Evolutionary conservation across 2,888 invertebrate species (phyloP), one percentile per base, ranked within the genome.

Genomic region (Hybos culiciformis): DNA sequence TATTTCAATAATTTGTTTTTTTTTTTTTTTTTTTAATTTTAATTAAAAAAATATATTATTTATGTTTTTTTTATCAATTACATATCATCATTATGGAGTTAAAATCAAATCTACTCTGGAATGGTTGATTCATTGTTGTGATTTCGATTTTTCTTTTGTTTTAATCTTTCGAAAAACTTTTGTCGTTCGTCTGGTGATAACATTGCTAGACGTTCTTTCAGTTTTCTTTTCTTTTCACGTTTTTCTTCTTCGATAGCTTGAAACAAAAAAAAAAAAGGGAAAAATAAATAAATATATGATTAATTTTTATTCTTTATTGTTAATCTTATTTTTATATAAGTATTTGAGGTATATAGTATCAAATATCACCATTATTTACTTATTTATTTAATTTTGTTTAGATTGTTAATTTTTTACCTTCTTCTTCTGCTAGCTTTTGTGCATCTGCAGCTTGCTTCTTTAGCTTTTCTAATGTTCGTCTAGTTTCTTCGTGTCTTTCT

Each of bases 181-280:
- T 48, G 46, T 29, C 58, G 63, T 43, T 60, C 56, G 49, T 63
- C 63, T 24, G 60, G 61, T 32, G 56, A 53, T 7, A 66, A 52
- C 0, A 52, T 51, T 9, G 56, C 48, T 15, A 66, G 50, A 17
- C 64, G 57, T 21, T 54, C 51, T 12, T 56, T 54, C 14, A 63
- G 55, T 9, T 54, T 52, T 21, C 54, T 55, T 31, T 54, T 47
- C 42, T 56, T 54, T 48, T 46, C 5, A 54, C 54, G 19, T 51
- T 38, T 7, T 52, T 52, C 21, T 61, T 54, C 43, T 57, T 58
- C 9, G 44, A 40, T 51, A 9, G 49, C 51, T 38, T 58, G 50
- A n/a, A n/a, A n/a, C n/a, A n/a, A n/a, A n/a, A n/a, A n/a, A n/a
- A n/a, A n/a, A n/a, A n/a, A n/a, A n/a, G n/a, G n/a, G n/a, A n/a